phyloP scores from a whole-genome alignment of 2,113 vertebrate species.

The Tor tambroides region DNA sequence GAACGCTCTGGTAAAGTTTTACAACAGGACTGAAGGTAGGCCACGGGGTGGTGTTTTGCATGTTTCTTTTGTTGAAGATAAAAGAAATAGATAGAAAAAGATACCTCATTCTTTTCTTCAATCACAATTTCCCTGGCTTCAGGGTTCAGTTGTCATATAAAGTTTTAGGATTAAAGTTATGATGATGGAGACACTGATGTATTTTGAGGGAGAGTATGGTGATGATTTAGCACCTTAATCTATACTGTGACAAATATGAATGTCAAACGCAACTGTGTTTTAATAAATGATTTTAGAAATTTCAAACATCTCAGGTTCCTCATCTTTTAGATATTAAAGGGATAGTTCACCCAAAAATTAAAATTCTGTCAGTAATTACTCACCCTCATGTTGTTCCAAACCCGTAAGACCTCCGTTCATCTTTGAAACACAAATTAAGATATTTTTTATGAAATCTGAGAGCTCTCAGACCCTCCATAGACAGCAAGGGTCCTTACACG shows the following conservation, averaged over 20 bases:
- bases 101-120: not conserved
- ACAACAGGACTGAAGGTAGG: conserved; percentile 10
- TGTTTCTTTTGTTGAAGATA: conserved; percentile 3
- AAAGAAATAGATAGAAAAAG: not conserved
- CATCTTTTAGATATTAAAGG: not conserved
- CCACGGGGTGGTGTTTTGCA: not conserved
- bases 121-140: not conserved
- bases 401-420: too few relatives aligned
- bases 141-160: not conserved
- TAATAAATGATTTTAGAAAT: not conserved
- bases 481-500: too few relatives aligned
- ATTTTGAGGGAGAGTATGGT: not conserved
- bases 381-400: too few relatives aligned
- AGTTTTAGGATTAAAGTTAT: not conserved
- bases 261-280: not conserved
- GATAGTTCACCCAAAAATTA: too few relatives aligned
- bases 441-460: too few relatives aligned
- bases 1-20: not conserved
- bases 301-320: not conserved
- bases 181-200: not conserved
- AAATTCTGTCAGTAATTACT: too few relatives aligned
- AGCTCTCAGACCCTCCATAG: too few relatives aligned
- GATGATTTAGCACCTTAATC: not conserved
- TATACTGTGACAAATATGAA: not conserved
- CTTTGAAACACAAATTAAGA: too few relatives aligned